Percentiles rank a stretch among this genome's conserved stretches.
Conservation (phyloP, 2,888 invertebrate species). For the Steinernema hermaphroditum region DNA sequence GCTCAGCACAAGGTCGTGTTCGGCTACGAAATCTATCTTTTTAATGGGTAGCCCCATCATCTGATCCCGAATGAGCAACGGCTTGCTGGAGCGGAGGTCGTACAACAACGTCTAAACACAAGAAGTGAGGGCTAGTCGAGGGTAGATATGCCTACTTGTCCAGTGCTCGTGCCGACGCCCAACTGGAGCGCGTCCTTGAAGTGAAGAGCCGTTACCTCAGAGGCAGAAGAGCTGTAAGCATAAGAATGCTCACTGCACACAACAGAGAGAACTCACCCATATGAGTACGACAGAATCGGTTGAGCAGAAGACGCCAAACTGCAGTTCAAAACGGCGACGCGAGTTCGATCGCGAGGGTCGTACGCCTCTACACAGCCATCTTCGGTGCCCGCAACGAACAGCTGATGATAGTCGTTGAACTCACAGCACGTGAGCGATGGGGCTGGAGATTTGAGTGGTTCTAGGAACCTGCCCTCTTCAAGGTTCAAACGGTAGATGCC, state of each 20-base stretch:
- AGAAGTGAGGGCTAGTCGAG: too few species aligned
- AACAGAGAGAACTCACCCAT: background rate
- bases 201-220: constrained; percentile 76
- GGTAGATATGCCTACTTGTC: constrained; percentile 77
- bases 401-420: constrained; percentile 84
- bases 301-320: constrained; percentile 69
- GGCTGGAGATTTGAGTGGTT: constrained; percentile 77
- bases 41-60: constrained; percentile 89
- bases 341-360: constrained; percentile 83
- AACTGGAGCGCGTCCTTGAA: constrained; percentile 70
- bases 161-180: constrained; percentile 89
- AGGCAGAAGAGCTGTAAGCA: constrained; percentile 63
- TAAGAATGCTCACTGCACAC: background rate
- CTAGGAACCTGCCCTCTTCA: constrained; percentile 89
- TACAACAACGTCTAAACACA: constrained; percentile 77
- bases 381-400: constrained; percentile 72
- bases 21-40: constrained; percentile 77
- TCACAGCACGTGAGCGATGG: constrained; percentile 77
- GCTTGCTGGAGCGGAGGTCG: constrained; percentile 88
- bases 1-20: constrained; percentile 78
- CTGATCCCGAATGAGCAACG: constrained; percentile 88
- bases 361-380: constrained; percentile 89
- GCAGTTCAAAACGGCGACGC: constrained; percentile 83
- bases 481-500: constrained; percentile 92
- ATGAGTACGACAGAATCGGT: background rate